These are phyloP conservation scores for Brachyalestes nurse DNA, from an alignment of 2,797 vertebrate species.

Conservation along the genomic window DNA sequence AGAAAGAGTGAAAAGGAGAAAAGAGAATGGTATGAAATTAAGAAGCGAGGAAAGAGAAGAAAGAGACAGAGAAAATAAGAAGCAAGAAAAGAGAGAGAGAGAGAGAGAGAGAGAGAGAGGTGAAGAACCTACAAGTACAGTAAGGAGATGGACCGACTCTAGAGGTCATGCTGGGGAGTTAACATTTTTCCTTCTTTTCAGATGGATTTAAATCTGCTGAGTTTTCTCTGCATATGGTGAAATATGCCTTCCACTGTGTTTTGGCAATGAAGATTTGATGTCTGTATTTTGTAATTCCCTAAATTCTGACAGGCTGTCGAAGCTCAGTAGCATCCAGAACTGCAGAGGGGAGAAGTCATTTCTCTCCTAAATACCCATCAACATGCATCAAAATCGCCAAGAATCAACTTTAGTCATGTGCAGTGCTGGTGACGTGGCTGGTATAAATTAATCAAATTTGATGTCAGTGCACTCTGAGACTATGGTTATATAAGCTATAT, in stretches of 20 bases:
- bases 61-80: neutral
- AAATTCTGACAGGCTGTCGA: neutral
- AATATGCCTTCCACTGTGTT: neutral
- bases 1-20: neutral
- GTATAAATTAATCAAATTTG: neutral
- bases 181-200: neutral
- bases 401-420: neutral
- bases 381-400: neutral
- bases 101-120: neutral
- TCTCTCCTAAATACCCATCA: slow-evolving; percentile 6
- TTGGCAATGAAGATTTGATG: neutral
- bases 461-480: neutral
- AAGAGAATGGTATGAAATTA: neutral
- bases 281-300: neutral
- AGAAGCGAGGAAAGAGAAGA: neutral
- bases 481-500: neutral
- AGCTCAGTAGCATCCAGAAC: neutral
- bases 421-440: neutral
- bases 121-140: neutral
- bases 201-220: neutral
- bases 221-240: neutral
- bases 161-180: neutral
- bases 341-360: neutral
- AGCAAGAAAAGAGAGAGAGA: neutral
- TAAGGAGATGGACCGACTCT: neutral